These are phyloP conservation scores for Spinibarbus caldwelli DNA, from an alignment of 2,797 vertebrate species.

Conservation along the genomic window DNA sequence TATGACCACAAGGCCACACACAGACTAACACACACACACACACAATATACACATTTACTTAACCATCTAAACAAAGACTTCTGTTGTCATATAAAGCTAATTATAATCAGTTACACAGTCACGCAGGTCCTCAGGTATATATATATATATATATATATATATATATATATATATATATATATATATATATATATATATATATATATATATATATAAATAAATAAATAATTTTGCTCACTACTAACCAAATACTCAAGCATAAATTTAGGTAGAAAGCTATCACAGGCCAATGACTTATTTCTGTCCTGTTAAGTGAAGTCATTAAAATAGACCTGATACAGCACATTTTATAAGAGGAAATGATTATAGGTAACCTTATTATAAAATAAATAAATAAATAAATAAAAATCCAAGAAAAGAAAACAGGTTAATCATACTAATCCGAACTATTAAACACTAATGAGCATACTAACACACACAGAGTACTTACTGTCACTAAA, in stretches of 20 bases:
- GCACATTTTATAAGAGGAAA: background rate
- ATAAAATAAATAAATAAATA: too few species aligned
- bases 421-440: too few species aligned
- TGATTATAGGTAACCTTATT: background rate
- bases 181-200: too few species aligned
- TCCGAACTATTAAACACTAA: background rate
- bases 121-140: background rate
- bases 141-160: too few species aligned
- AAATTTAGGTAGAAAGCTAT: background rate
- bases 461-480: background rate
- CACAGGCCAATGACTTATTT: background rate
- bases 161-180: too few species aligned
- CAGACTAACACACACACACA: background rate
- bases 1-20: conserved; percentile 21
- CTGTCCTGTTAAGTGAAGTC: background rate
- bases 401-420: background rate
- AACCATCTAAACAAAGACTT: background rate
- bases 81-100: background rate
- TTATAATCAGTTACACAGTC: background rate
- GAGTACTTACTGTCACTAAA: background rate
- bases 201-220: too few species aligned
- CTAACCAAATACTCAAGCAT: too few species aligned
- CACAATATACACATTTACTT: background rate
- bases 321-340: conserved; percentile 4
- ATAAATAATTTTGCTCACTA: too few species aligned